Percentiles rank a stretch among this genome's conserved stretches.
These are phyloP conservation scores for Cryptops parisi DNA, from an alignment of 2,888 invertebrate genomes.

Conservation along the genomic window DNA sequence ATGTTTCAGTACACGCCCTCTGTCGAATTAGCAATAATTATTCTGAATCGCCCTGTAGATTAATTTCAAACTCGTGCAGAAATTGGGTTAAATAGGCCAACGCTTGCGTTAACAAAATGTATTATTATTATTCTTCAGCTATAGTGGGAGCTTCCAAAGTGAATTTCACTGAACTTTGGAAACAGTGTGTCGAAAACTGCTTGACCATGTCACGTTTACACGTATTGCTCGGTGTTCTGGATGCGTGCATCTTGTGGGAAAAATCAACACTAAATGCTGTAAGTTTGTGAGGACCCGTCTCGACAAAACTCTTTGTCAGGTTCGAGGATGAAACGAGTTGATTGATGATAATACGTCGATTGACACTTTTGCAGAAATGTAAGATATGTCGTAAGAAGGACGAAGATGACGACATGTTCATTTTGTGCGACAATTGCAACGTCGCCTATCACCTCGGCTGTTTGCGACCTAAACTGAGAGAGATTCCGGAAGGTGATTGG, in stretches of 20 bases:
- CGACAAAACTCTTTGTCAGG: too few species aligned
- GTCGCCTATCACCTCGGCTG: conserved; percentile 22
- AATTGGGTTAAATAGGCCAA: not conserved
- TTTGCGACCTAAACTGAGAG: conserved; percentile 20
- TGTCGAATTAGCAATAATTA: too few species aligned
- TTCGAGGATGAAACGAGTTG: too few species aligned
- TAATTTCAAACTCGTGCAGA: not conserved
- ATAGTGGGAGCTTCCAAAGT: not conserved
- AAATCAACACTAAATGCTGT: conserved; percentile 34
- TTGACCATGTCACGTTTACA: conserved; percentile 30
- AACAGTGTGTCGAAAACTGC: conserved; percentile 27
- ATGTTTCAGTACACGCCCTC: too few species aligned
- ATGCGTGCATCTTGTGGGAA: conserved; percentile 34
- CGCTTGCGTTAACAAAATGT: not conserved
- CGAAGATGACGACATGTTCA: conserved; percentile 13
- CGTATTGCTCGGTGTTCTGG: conserved; percentile 31
- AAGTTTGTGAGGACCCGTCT: conserved; percentile 19
- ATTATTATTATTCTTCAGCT: not conserved
- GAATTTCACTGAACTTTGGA: conserved; percentile 23
- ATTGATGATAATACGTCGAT: too few species aligned
- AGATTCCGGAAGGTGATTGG: conserved; percentile 22
- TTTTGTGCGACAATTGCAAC: conserved; percentile 23
- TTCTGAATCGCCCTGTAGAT: too few species aligned
- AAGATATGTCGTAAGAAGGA: conserved; percentile 28
- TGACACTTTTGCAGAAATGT: conserved; percentile 32